Evolutionary conservation across 2,888 invertebrate genomes (phyloP).

Genomic region (Calephelis perditalis): DNA sequence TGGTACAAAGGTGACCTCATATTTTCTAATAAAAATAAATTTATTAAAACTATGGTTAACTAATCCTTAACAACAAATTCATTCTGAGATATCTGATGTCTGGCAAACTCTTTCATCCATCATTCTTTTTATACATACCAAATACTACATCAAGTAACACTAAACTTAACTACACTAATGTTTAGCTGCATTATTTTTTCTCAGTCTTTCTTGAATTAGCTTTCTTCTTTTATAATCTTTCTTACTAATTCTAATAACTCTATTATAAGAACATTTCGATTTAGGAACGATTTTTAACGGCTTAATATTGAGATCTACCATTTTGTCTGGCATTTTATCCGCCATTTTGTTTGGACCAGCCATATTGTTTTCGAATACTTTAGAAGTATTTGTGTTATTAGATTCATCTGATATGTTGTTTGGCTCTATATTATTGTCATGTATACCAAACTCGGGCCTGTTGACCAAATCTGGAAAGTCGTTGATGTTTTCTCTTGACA

Average conservation of each 20-base stretch:
- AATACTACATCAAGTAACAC: too few species aligned
- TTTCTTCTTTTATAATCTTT: constrained; percentile 39
- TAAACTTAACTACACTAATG: neutral
- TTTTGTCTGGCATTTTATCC: constrained; percentile 1
- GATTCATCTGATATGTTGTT: constrained; percentile 13
- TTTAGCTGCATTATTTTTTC: constrained; percentile 24
- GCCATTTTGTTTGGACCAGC: neutral
- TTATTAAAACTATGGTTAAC: too few species aligned
- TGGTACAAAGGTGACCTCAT: too few species aligned
- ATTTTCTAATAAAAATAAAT: too few species aligned
- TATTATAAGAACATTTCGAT: constrained; percentile 26
- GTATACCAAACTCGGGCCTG: constrained; percentile 49
- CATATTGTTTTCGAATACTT: neutral
- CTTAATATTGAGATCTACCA: constrained; percentile 14
- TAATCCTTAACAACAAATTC: too few species aligned
- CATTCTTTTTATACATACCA: too few species aligned
- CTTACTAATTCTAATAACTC: constrained; percentile 40
- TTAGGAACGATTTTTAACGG: constrained; percentile 3
- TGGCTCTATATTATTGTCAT: constrained; percentile 23
- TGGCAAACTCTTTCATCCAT: too few species aligned
- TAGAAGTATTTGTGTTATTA: neutral
- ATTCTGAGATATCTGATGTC: too few species aligned
- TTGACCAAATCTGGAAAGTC: constrained; percentile 51
- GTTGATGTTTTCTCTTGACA: constrained; percentile 49
- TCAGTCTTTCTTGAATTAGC: constrained; percentile 34